These are phyloP conservation scores for Pelosia muscerda DNA, from an alignment of 2,888 invertebrate genomes.

Conservation along the genomic window DNA sequence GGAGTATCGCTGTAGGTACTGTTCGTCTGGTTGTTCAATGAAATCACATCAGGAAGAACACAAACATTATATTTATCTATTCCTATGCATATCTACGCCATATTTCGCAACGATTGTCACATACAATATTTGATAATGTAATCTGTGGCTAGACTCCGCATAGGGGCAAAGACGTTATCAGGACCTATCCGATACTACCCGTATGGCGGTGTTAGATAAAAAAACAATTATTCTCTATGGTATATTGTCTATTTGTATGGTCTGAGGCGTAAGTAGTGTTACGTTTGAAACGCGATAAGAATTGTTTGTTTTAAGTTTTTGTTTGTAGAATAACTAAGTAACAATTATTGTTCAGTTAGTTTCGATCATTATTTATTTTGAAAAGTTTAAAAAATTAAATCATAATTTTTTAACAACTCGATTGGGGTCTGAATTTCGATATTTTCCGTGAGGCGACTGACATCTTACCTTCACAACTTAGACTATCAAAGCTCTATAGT, in stretches of 20 bases:
- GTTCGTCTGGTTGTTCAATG: too few relatives aligned
- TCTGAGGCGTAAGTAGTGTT: slow-evolving; percentile 29
- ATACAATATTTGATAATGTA: slow-evolving; percentile 46
- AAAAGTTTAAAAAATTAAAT: too few relatives aligned
- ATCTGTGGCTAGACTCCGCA: slow-evolving; percentile 39
- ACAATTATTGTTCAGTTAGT: not conserved
- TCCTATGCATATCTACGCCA: slow-evolving; percentile 18
- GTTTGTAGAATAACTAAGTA: not conserved
- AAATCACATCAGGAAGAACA: not conserved
- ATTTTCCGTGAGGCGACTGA: too few relatives aligned
- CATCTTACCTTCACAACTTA: too few relatives aligned
- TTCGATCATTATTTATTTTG: too few relatives aligned
- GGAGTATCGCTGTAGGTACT: too few relatives aligned
- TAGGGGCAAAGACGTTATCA: slow-evolving; percentile 48
- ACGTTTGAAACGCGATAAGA: slow-evolving; percentile 24
- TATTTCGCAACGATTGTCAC: slow-evolving; percentile 33
- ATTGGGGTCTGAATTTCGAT: too few relatives aligned
- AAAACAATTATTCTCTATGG: slow-evolving; percentile 56
- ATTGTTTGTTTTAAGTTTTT: not conserved
- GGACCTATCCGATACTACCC: slow-evolving; percentile 58
- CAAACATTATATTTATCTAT: not conserved
- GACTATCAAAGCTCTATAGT: too few relatives aligned
- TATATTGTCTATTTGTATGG: slow-evolving; percentile 28
- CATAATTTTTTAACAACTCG: too few relatives aligned
- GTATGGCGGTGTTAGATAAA: slow-evolving; percentile 56